Evolutionary conservation across 2,113 vertebrate genomes (phyloP).

Genomic region (Podilymbus podiceps): DNA sequence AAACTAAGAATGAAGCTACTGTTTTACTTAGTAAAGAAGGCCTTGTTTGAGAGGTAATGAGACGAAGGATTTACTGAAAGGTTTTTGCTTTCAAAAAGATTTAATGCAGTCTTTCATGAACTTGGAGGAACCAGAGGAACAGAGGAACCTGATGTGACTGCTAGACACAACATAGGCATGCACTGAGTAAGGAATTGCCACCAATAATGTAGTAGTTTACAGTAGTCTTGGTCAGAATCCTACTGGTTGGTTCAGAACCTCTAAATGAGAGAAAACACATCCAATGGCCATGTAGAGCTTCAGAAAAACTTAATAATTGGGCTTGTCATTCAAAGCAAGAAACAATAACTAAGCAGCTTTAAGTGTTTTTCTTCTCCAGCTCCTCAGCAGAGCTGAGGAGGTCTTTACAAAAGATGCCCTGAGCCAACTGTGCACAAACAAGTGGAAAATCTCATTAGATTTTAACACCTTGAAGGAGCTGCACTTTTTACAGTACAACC

Average conservation of each 20-base stretch:
- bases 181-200: not conserved
- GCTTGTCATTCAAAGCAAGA: not conserved
- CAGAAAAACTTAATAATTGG: not conserved
- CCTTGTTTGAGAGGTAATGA: not conserved
- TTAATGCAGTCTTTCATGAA: not conserved
- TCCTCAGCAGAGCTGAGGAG: not conserved
- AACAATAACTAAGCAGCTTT: not conserved
- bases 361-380: not conserved
- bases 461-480: constrained; percentile 37
- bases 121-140: not conserved
- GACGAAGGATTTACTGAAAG: not conserved
- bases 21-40: not conserved
- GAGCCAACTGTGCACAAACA: not conserved
- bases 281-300: not conserved
- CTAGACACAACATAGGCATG: not conserved
- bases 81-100: not conserved
- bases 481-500: not conserved
- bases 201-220: not conserved
- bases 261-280: not conserved
- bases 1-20: not conserved
- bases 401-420: not conserved
- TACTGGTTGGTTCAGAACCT: not conserved
- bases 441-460: constrained; percentile 55
- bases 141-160: not conserved
- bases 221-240: not conserved